Evolutionary conservation across 2,888 invertebrate genomes (phyloP).

Genomic region (Hydraecia micacea): DNA sequence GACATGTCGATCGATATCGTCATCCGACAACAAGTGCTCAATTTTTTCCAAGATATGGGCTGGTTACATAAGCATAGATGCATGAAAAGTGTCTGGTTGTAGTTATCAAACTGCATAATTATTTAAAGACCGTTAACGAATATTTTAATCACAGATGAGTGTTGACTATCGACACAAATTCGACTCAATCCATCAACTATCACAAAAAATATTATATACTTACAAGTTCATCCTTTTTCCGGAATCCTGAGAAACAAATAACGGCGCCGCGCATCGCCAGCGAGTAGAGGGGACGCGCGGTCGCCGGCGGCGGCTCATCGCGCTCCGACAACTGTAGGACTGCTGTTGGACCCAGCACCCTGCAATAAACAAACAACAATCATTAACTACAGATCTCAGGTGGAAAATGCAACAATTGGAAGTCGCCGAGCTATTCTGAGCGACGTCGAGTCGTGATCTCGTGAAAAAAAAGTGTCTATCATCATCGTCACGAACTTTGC

Average conservation of each 20-base stretch:
- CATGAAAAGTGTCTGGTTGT: background rate
- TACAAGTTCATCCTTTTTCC: constrained; percentile 97
- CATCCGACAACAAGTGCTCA: background rate
- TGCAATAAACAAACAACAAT: constrained; percentile 69
- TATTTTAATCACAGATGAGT: background rate
- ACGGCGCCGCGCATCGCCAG: constrained; percentile 96
- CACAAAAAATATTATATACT: constrained; percentile 73
- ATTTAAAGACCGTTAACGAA: background rate
- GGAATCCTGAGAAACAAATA: constrained; percentile 97
- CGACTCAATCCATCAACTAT: background rate
- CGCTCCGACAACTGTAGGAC: constrained; percentile 93
- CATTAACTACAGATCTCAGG: background rate
- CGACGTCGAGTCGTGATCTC: background rate
- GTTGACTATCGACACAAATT: background rate
- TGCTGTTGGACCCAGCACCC: constrained; percentile 95
- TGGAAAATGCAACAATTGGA: background rate
- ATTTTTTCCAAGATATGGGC: constrained; percentile 4
- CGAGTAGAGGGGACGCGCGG: constrained; percentile 95
- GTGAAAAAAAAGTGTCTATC: background rate
- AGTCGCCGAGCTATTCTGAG: background rate
- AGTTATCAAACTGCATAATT: background rate
- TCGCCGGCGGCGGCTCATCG: constrained; percentile 93
- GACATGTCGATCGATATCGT: constrained; percentile 16
- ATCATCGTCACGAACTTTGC: background rate
- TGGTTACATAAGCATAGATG: background rate